phyloP scores from a whole-genome alignment of 2,113 vertebrate genomes.

The Pteruthius melanotis region DNA sequence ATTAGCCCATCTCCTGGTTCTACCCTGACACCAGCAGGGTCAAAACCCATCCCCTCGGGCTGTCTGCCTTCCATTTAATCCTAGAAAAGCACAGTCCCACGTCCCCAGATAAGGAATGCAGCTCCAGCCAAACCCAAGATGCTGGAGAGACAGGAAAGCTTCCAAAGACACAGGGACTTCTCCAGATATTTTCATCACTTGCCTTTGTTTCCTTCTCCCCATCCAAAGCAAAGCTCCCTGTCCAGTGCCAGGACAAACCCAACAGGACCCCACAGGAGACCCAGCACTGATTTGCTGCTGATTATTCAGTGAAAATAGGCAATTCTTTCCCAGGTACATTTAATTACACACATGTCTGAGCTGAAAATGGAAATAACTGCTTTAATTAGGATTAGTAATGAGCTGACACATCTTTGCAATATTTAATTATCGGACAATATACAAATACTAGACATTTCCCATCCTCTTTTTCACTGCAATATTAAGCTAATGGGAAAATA shows the following conservation, averaged over 20 bases:
- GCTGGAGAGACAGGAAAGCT: background rate
- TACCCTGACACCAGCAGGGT: background rate
- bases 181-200: background rate
- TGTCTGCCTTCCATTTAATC: background rate
- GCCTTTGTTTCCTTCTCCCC: background rate
- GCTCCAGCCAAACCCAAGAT: background rate
- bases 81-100: background rate
- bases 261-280: fast-evolving
- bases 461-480: background rate
- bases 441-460: background rate
- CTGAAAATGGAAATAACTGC: background rate
- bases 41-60: background rate
- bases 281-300: background rate
- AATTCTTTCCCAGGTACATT: conserved; percentile 16
- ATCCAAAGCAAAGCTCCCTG: background rate
- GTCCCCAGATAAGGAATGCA: background rate
- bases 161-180: background rate
- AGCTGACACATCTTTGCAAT: background rate
- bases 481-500: background rate
- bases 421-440: background rate
- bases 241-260: background rate
- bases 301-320: background rate
- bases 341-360: conserved; percentile 24
- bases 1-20: background rate
- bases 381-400: conserved; percentile 22